Evolutionary conservation across 2,113 vertebrate genomes (phyloP).

Genomic region (Atrichornis clamosus): DNA sequence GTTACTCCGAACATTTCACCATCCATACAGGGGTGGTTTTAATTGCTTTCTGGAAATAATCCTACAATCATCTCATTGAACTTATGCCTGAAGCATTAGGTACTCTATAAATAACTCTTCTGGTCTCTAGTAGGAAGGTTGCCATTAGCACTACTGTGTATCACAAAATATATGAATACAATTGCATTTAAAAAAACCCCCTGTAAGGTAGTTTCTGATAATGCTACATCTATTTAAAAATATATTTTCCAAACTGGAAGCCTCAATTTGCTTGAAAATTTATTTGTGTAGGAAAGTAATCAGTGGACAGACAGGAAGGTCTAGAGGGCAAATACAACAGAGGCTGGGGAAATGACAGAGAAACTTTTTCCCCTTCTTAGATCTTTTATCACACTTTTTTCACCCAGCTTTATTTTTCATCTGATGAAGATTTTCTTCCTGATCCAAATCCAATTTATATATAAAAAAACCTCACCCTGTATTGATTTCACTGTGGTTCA

Average conservation of each 20-base stretch:
- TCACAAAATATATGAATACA: constrained; percentile 40
- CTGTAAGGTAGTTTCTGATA: neutral
- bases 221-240: constrained; percentile 11
- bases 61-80: constrained; percentile 56
- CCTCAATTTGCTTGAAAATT: constrained; percentile 52
- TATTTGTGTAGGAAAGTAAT: constrained; percentile 57
- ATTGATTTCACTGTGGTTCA: constrained; percentile 71
- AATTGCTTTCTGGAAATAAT: constrained; percentile 73
- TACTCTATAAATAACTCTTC: constrained; percentile 59
- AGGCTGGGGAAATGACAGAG: neutral
- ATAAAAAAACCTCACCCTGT: constrained; percentile 58
- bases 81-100: constrained; percentile 56
- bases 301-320: constrained; percentile 2
- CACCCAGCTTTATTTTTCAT: constrained; percentile 63
- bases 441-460: constrained; percentile 74
- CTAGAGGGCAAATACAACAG: constrained; percentile 29
- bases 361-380: neutral
- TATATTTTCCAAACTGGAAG: constrained; percentile 25
- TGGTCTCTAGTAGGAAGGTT: constrained; percentile 27
- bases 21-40: constrained; percentile 44
- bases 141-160: constrained; percentile 19
- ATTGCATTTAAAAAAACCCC: neutral
- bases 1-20: constrained; percentile 56
- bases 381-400: constrained; percentile 47
- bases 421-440: constrained; percentile 62